phyloP scores from a whole-genome alignment of 2,113 vertebrate species.

The Labeo rohita region DNA sequence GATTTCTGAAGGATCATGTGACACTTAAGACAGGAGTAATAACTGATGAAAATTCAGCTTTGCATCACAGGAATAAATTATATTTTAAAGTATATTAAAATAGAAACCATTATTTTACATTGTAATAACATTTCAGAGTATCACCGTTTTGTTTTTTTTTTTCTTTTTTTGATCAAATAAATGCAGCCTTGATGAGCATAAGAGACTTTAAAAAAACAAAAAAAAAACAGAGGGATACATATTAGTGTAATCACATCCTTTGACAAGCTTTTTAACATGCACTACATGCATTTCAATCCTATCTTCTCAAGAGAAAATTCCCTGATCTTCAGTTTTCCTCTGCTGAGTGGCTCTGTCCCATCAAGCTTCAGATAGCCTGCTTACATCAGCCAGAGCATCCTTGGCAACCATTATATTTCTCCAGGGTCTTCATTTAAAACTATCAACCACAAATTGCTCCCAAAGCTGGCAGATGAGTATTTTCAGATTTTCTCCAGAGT shows the following conservation, averaged over 20 bases:
- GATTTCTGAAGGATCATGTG: too few species aligned
- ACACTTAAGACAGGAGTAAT: too few species aligned
- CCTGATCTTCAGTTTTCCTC: not conserved
- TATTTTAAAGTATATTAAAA: too few species aligned
- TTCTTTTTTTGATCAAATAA: too few species aligned
- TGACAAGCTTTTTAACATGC: not conserved
- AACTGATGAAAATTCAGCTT: too few species aligned
- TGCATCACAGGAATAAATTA: too few species aligned
- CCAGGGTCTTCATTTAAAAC: not conserved
- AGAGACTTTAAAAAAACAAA: too few species aligned
- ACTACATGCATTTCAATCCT: not conserved
- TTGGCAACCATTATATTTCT: slow-evolving; percentile 5
- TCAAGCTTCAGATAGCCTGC: not conserved
- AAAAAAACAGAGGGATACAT: not conserved
- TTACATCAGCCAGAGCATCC: not conserved
- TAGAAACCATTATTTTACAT: too few species aligned
- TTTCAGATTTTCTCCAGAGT: not conserved
- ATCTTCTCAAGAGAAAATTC: not conserved
- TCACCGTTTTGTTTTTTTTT: too few species aligned
- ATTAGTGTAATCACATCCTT: not conserved
- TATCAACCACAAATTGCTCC: not conserved
- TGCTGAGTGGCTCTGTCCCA: not conserved
- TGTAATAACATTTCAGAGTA: too few species aligned
- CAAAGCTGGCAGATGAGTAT: not conserved
- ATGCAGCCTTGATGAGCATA: too few species aligned